Evolutionary conservation across 1,140 invertebrate genomes (phyloP), one percentile per base, ranked within the genome.

Genomic region (Plodia interpunctella): DNA sequence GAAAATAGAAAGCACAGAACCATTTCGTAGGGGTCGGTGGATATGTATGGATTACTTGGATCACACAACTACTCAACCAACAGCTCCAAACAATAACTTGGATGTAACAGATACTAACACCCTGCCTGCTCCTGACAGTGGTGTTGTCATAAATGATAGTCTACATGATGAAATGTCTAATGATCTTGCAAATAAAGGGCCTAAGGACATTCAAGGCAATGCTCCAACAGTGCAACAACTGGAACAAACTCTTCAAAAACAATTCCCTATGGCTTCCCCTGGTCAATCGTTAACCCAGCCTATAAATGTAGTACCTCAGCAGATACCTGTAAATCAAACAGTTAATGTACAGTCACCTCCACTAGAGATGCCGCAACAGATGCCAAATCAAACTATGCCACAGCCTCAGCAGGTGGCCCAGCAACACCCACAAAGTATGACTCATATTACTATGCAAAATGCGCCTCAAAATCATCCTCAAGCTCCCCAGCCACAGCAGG

Each of bases 21-120:
- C 97, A 4, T 98, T 98, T 76, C 95, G 95, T 69, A 92, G 97
- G 44, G 98, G 98, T 20, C 91, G 97, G 74, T 99, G 98, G 98
- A 94, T 95, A 71, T 98, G 97, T 89, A 96, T 97, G 94, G 97
- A 99, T 88, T 98, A 97, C 90, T 91, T 97, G 74, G 97, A 98
- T 90, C 95, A 97, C 78, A 94, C 94, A 57, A 92, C 92, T 56
- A 91, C 92, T 49, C 93, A 93, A 66, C 86, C 82, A 50, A 89
- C 83, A 77, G 79, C 88, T 59, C 81, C 89, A 9, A 90, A 90
- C 61, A 90, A 90, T 55, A 90, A 90, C 60, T 79, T 88, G 57
- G 89, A 90, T 73, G 76, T 83, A 44, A 78, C 78, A 25, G 80
- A 90, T 63, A 79, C 70, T 63, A 81, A 80, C 60, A 58, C 68